Percentiles rank a stretch among this genome's conserved stretches.
Conservation (phyloP, 2,797 vertebrate species). For the Pelobates cultripes region DNA sequence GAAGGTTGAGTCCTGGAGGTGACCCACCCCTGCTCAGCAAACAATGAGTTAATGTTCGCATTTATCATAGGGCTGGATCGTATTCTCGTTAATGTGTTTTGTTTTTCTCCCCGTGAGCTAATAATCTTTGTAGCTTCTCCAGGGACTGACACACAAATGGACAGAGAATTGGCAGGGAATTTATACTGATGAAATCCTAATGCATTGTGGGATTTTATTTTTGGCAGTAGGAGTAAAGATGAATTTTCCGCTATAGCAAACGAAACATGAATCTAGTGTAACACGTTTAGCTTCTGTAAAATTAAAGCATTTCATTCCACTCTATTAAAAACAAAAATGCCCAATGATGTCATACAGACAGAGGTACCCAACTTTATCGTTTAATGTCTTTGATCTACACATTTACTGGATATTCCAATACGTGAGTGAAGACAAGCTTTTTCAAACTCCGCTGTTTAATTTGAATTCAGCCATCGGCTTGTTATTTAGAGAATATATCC, state of each 20-base stretch:
- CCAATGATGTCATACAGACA: too few relatives aligned
- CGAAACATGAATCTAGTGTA: neutral
- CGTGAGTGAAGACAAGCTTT: too few relatives aligned
- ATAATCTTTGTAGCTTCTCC: neutral
- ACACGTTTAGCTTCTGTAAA: too few relatives aligned
- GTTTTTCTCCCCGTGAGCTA: neutral
- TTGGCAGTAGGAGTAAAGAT: neutral
- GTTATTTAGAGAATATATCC: too few relatives aligned
- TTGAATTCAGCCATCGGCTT: too few relatives aligned
- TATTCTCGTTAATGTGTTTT: neutral
- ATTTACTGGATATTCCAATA: too few relatives aligned
- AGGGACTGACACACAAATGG: neutral
- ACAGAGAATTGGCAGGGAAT: neutral
- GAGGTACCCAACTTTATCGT: too few relatives aligned
- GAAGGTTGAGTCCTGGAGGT: neutral
- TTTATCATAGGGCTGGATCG: neutral
- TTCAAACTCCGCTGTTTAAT: too few relatives aligned
- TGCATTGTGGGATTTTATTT: slow-evolving; percentile 3
- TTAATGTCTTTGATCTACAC: too few relatives aligned
- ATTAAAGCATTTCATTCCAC: too few relatives aligned
- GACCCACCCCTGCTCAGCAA: neutral
- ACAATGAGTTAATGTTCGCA: neutral
- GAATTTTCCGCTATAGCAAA: neutral
- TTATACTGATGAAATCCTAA: neutral
- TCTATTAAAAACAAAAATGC: too few relatives aligned